phyloP scores from a whole-genome alignment of 64 coral and sea anemone species.

The Actinia tenebrosa region DNA sequence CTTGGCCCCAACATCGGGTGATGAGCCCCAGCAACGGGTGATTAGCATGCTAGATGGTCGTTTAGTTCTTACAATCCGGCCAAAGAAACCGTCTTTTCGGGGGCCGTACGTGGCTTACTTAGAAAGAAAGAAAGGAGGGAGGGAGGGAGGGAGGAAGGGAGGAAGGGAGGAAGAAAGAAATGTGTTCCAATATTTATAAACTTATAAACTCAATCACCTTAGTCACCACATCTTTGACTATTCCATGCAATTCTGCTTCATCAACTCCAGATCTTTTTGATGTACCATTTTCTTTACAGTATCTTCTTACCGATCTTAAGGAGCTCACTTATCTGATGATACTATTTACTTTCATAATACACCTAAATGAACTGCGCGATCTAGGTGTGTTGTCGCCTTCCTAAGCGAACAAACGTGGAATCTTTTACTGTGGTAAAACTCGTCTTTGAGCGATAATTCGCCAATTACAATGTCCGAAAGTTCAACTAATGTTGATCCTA shows the following conservation, averaged over 20 bases:
- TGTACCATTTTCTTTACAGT: background rate
- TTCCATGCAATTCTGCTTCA: background rate
- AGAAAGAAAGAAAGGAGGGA: too few species aligned
- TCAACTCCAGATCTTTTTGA: background rate
- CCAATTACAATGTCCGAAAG: slow-evolving; percentile 19
- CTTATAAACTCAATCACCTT: background rate
- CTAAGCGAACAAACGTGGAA: slow-evolving; percentile 15
- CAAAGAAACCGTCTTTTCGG: too few species aligned
- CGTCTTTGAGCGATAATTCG: slow-evolving; percentile 24
- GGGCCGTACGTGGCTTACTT: too few species aligned
- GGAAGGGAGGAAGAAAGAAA: too few species aligned
- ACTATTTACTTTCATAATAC: background rate
- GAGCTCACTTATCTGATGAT: background rate
- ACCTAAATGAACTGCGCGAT: slow-evolving; percentile 11
- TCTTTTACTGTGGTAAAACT: background rate
- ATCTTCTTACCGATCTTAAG: slow-evolving; percentile 3
- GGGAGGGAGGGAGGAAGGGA: too few species aligned
- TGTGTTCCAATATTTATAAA: too few species aligned
- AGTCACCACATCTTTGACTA: background rate
- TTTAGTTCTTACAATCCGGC: too few species aligned
- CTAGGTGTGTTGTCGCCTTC: slow-evolving; percentile 41
- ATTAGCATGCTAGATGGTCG: too few species aligned
- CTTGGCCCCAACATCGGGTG: too few species aligned
- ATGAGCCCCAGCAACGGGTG: too few species aligned
- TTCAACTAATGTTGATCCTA: slow-evolving; percentile 24